These are phyloP conservation scores for Eurypyga helias DNA, from an alignment of 2,113 vertebrate genomes.

Conservation along the genomic window DNA sequence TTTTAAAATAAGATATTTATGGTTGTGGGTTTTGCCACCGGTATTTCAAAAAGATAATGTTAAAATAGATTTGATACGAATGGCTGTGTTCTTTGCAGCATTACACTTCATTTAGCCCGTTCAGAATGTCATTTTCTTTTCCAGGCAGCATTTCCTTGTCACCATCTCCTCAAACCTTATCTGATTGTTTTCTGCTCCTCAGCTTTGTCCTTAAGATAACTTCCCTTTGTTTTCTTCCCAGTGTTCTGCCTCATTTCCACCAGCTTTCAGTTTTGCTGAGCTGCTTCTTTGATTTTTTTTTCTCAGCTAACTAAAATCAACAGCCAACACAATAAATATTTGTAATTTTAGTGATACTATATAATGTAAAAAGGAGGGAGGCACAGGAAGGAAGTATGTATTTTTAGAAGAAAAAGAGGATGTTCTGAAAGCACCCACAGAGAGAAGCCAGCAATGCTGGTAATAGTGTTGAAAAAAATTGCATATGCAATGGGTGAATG, in stretches of 20 bases:
- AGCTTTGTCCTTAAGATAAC: background rate
- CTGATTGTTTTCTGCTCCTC: background rate
- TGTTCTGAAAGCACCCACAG: slow-evolving; percentile 5
- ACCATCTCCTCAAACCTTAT: background rate
- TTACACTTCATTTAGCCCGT: background rate
- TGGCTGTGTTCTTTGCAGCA: background rate
- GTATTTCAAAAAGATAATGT: background rate
- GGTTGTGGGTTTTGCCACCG: background rate
- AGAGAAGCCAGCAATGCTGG: background rate
- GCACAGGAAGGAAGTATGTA: slow-evolving; percentile 6
- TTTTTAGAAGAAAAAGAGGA: slow-evolving; percentile 35
- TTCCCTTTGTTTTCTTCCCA: background rate
- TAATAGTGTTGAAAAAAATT: background rate
- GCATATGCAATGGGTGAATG: background rate
- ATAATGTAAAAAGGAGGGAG: background rate
- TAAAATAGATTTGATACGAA: background rate
- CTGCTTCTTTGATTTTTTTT: background rate
- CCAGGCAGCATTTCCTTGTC: background rate
- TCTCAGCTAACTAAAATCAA: background rate
- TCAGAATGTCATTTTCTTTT: background rate
- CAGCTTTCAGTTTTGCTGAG: background rate
- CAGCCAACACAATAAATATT: background rate
- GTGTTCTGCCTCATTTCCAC: background rate
- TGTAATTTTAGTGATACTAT: background rate
- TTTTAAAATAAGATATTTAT: background rate